phyloP scores from a whole-genome alignment of 1,140 invertebrate species.

The Caenorhabditis tropicalis region DNA sequence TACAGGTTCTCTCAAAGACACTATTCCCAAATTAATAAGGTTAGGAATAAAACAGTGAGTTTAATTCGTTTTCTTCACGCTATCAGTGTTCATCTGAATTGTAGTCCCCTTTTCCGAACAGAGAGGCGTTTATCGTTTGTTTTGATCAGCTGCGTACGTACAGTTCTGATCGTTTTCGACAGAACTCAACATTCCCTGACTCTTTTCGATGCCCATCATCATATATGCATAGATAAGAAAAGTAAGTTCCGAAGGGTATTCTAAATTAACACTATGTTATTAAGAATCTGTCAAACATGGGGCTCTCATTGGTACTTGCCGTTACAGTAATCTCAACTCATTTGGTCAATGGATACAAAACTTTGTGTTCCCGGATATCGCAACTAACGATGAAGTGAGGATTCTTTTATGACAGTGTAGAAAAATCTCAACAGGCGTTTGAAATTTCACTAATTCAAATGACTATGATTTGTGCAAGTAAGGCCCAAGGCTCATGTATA shows the following conservation, averaged over 20 bases:
- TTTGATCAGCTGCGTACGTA: slow-evolving; percentile 14
- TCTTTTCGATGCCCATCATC: background rate
- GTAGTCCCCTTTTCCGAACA: background rate
- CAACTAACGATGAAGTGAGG: background rate
- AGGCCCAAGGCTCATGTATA: background rate
- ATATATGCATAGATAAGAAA: background rate
- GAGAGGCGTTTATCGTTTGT: background rate
- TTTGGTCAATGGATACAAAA: slow-evolving; percentile 10
- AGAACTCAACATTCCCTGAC: background rate
- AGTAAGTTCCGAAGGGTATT: background rate
- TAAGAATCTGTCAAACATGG: background rate
- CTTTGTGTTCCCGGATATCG: background rate
- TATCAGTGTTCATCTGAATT: no score
- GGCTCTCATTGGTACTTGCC: slow-evolving; percentile 18
- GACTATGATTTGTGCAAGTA: background rate
- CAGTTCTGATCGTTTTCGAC: slow-evolving; percentile 12
- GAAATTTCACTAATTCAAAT: slow-evolving; percentile 22
- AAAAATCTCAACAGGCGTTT: background rate
- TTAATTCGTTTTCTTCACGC: no score
- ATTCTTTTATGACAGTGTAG: background rate
- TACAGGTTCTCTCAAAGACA: background rate
- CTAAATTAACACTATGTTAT: background rate
- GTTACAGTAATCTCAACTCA: slow-evolving; percentile 14
- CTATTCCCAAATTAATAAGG: background rate
- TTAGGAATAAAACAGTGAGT: background rate